Base-by-base conservation (phyloP, 2,113 vertebrate species). In the Scartelaos histophorus region DNA sequence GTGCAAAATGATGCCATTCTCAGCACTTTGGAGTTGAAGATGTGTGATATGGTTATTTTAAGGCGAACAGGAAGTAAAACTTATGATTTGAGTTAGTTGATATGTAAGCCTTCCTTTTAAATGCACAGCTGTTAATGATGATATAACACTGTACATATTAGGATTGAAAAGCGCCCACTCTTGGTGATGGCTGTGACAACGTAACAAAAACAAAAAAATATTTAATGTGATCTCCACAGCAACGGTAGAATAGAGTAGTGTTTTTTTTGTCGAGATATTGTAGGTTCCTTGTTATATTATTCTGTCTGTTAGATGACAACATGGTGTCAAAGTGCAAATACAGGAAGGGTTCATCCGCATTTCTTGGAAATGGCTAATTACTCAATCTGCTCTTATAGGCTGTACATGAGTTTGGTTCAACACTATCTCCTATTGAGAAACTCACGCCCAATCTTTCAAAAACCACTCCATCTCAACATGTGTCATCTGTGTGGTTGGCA, bases 11-110 rank as follows among this genome's bases (percentile, higher is more conserved):
- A 45, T 25, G 35, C 65, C 71, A 75, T 67, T 83, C 69, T 53
- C 16, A 21, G 24, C 46, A 88, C 87, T 90, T 90, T 87, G 84
- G 67, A 78, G 85, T 88, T 71, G 10, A 43, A 67, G 57, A 76
- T 0, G 1, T 67, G 47, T 45, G 5, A 43, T 76, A 73, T 84
- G 76, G 83, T 64, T 81, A 25, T 78, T 82, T 76, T 43, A 68
- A 72, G 74, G 61, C n/a, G 47, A 54, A 51, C 69, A 84, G 82
- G 85, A 90, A 89, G 76, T 74, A 62, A n/a, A 75, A 16, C 49
- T 53, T 76, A 67, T 35, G 10, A 38, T 78, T 71, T 64, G 71
- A 85, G 76, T 49, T 17, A 5, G 15, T 3, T 10, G 62, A 22
- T 19, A 69, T 51, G 49, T 38, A 6, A 56, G 53, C 3, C 69